Base-by-base conservation (phyloP, 2,113 vertebrate genomes). In the Nettapus auritus region DNA sequence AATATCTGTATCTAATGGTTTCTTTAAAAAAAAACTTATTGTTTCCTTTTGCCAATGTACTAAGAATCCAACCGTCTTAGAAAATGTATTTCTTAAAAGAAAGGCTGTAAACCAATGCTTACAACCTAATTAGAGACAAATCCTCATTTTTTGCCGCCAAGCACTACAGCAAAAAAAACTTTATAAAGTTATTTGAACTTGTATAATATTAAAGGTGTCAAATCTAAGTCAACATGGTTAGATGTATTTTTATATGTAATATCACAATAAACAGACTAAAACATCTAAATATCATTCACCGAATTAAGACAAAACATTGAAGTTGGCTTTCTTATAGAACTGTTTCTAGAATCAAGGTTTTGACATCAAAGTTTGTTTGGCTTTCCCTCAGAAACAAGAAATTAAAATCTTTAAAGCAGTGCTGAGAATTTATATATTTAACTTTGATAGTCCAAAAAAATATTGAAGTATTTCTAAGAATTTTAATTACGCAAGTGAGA, bases 281-380 rank as follows among this genome's bases (percentile, higher is more conserved):
- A 57, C 8, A 76, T 20, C 53, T 84, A 79, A 92, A 84, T 40
- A 21, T 28, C 66, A 69, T 79, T 68, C 74, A 69, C n/a, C 87
- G 84, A 85, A 89, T 91, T 22, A 91, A 86, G 80, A 86, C 33
- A 90, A 94, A 82, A 83, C 31, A 44, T 38, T 85, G 62, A 89
- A 82, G 90, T 23, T 55, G n/a, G 38, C 34, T 5, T 76, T 89
- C 50, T 83, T 87, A 48, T 16, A 86, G 81, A 84, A 68, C 31
- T 2, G 1, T 73, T 92, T 82, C 66, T 71, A 80, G 44, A 90
- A 90, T 82, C 53, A 73, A 36, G 73, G 89, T 80, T 84, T 91
- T 85, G 94, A 80, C 48, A 68, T 66, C 85, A 91, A 81, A 79
- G 33, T 90, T 70, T 10, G 28, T 86, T 90, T 90, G 48, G 73